Percentiles rank a stretch among this genome's conserved stretches.
Conservation (phyloP, 2,113 vertebrate genomes). For the Rhombomys opimus region DNA sequence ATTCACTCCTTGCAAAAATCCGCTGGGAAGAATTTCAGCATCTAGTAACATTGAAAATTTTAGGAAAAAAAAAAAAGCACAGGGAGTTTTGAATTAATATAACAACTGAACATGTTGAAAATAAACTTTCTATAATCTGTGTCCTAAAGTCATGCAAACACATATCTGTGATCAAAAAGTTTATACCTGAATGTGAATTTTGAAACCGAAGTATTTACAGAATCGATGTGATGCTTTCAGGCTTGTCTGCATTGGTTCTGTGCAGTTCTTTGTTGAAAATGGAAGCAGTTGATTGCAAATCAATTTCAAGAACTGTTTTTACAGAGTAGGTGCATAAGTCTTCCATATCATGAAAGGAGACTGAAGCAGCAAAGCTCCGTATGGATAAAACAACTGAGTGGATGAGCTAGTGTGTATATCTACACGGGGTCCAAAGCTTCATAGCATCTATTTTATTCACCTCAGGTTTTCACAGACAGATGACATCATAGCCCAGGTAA, state of each 20-base stretch:
- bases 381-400: neutral
- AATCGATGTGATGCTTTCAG: neutral
- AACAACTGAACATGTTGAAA: neutral
- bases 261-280: neutral
- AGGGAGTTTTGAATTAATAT: conserved; percentile 19
- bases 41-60: conserved; percentile 2
- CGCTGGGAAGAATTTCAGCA: conserved; percentile 32
- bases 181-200: neutral
- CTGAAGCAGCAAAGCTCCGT: neutral
- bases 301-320: neutral
- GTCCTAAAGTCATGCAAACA: neutral
- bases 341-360: neutral
- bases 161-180: neutral
- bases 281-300: neutral
- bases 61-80: neutral
- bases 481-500: neutral
- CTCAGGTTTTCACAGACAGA: neutral
- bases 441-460: neutral
- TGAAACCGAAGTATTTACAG: neutral
- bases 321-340: neutral
- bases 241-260: neutral
- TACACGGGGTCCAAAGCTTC: no score
- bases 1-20: neutral
- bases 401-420: no score
- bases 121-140: neutral